These are phyloP conservation scores for Bombus confusus DNA, from an alignment of 1,140 invertebrate species.

Conservation along the genomic window DNA sequence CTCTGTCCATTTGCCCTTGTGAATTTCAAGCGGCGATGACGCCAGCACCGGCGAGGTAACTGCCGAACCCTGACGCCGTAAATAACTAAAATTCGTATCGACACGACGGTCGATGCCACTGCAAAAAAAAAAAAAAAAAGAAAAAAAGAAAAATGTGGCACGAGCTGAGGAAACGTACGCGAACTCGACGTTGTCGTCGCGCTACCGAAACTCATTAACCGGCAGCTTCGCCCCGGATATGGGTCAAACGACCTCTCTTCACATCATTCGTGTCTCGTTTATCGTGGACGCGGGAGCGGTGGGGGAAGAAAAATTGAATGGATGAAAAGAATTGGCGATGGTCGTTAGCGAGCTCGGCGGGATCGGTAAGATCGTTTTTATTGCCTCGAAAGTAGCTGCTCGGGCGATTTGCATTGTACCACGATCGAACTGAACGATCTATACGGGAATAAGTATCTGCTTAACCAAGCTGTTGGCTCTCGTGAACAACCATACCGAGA, in stretches of 20 bases:
- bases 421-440: not conserved
- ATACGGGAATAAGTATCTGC: not conserved
- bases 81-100: slow-evolving; percentile 39
- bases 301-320: slow-evolving; percentile 36
- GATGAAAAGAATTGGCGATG: slow-evolving; percentile 18
- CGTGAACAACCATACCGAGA: not conserved
- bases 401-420: not conserved
- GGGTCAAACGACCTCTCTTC: slow-evolving; percentile 29
- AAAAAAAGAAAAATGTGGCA: slow-evolving; percentile 1
- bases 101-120: not conserved
- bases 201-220: slow-evolving; percentile 44
- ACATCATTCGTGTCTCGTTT: slow-evolving; percentile 40
- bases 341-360: slow-evolving; percentile 11
- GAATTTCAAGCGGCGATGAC: slow-evolving; percentile 15
- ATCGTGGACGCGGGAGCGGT: not conserved
- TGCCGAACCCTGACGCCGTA: not conserved
- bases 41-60: not conserved
- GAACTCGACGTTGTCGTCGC: slow-evolving; percentile 30
- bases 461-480: not conserved
- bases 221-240: slow-evolving; percentile 20
- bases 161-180: not conserved
- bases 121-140: not conserved
- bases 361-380: slow-evolving; percentile 23
- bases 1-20: slow-evolving; percentile 33
- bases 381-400: not conserved